These are phyloP conservation scores for Macrophya annulata DNA, from an alignment of 2,888 invertebrate species.

Conservation along the genomic window DNA sequence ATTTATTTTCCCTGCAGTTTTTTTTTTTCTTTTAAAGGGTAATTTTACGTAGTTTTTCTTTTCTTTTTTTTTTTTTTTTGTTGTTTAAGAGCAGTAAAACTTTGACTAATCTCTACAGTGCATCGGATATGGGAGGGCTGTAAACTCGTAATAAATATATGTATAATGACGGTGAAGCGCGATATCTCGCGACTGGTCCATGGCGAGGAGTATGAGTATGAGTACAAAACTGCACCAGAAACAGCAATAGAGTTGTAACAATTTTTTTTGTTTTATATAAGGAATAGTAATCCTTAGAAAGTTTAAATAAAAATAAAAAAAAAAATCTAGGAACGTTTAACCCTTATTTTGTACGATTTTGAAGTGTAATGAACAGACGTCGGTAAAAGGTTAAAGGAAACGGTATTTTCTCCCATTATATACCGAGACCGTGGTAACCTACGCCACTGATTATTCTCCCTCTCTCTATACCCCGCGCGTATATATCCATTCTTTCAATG, in stretches of 20 bases:
- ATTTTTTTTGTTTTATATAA: neutral
- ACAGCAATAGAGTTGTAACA: neutral
- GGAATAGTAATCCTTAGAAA: neutral
- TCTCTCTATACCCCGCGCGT: constrained; percentile 14
- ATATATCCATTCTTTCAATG: constrained; percentile 47
- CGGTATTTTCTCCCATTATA: neutral
- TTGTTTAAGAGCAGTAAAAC: neutral
- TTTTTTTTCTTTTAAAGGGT: neutral
- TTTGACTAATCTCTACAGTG: neutral
- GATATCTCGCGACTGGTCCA: neutral
- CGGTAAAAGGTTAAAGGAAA: constrained; percentile 12
- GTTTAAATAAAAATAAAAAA: neutral
- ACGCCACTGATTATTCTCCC: constrained; percentile 34
- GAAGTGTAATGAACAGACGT: neutral
- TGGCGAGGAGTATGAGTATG: neutral
- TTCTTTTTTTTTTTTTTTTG: neutral
- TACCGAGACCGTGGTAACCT: neutral
- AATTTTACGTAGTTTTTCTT: constrained; percentile 8
- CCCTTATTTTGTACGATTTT: neutral
- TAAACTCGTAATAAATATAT: constrained; percentile 20
- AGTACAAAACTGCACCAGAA: neutral
- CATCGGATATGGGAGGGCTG: neutral
- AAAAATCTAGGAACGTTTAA: neutral
- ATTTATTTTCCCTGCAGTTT: neutral
- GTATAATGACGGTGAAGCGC: constrained; percentile 13